phyloP scores from a whole-genome alignment of 2,888 invertebrate species.

The Allacma fusca region DNA sequence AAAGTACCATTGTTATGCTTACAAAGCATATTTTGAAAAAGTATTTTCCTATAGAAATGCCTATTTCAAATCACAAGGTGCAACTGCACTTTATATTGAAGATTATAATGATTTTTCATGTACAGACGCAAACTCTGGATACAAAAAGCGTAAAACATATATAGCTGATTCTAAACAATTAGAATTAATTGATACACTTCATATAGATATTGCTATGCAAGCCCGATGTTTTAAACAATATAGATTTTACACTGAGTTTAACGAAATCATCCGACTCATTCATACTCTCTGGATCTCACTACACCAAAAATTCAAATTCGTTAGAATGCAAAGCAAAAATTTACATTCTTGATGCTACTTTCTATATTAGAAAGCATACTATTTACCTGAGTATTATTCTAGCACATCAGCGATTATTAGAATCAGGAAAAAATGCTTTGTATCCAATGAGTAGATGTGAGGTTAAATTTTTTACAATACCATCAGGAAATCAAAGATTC shows the following conservation, averaged over 20 bases:
- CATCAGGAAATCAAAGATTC: slow-evolving; percentile 57
- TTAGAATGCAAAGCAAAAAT: slow-evolving; percentile 43
- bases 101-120: too few species aligned
- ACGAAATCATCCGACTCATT: too few species aligned
- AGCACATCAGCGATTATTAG: slow-evolving; percentile 53
- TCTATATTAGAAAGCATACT: too few species aligned
- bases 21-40: not conserved
- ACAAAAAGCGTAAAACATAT: too few species aligned
- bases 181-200: not conserved
- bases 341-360: too few species aligned
- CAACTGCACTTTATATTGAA: too few species aligned
- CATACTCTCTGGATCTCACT: too few species aligned
- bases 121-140: too few species aligned
- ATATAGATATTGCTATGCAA: not conserved
- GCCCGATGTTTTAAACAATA: not conserved
- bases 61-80: not conserved
- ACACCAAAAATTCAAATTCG: not conserved
- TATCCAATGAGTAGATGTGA: too few species aligned
- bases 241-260: not conserved
- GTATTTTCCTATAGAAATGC: not conserved
- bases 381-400: too few species aligned
- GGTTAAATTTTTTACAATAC: slow-evolving; percentile 56
- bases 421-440: slow-evolving; percentile 45
- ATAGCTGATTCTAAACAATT: too few species aligned
- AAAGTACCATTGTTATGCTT: not conserved